These are phyloP conservation scores for Alentia gelatinosa DNA, from an alignment of 2,888 invertebrate genomes.

Conservation along the genomic window DNA sequence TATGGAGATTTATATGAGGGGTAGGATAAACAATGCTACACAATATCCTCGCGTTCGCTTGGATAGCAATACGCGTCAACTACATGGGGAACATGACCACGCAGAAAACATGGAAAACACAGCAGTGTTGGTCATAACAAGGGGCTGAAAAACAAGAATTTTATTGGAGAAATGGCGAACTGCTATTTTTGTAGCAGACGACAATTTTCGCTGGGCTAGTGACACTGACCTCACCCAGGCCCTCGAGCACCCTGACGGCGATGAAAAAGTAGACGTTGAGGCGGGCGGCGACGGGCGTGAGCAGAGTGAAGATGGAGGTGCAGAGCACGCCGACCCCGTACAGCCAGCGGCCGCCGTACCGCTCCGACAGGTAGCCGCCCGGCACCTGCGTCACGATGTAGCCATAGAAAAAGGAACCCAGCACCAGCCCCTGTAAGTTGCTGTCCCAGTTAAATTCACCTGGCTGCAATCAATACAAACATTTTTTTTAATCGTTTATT, in stretches of 20 bases:
- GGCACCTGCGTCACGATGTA: constrained; percentile 76
- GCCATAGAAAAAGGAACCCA: constrained; percentile 79
- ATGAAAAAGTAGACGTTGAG: constrained; percentile 87
- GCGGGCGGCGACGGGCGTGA: constrained; percentile 89
- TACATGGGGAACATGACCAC: too few relatives aligned
- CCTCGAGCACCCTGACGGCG: constrained; percentile 88
- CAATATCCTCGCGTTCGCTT: too few relatives aligned
- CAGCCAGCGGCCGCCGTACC: constrained; percentile 92
- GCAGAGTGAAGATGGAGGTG: constrained; percentile 89
- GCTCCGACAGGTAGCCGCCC: constrained; percentile 85
- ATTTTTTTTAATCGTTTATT: background rate
- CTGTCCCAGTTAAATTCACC: constrained; percentile 77
- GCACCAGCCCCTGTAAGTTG: constrained; percentile 72
- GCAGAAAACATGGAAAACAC: too few relatives aligned
- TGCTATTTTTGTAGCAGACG: too few relatives aligned
- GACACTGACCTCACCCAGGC: constrained; percentile 87
- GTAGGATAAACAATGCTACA: too few relatives aligned
- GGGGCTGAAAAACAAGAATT: too few relatives aligned
- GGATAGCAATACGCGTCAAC: too few relatives aligned
- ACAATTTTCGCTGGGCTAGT: too few relatives aligned
- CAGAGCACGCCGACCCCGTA: constrained; percentile 90
- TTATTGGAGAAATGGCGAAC: too few relatives aligned
- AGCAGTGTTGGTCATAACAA: too few relatives aligned
- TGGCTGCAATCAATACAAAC: constrained; percentile 58
- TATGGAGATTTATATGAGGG: too few relatives aligned